Evolutionary conservation across 2,888 invertebrate species (phyloP), one percentile per base, ranked within the genome.

Genomic region (Dasypolia templi): DNA sequence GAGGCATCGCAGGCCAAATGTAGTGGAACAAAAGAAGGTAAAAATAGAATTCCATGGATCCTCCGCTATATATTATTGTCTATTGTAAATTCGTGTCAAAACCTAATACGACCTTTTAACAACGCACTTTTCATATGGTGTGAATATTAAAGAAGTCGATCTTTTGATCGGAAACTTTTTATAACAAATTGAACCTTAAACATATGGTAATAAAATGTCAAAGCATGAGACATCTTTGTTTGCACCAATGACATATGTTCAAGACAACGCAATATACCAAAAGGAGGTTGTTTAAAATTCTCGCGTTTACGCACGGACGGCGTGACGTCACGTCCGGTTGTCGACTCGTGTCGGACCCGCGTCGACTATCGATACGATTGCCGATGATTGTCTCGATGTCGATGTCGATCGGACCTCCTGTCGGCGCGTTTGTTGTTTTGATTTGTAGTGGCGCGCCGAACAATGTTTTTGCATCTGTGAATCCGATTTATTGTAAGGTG

Each of bases 281-380:
- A 94, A 93, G 91, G 89, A 92, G 94, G 92, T 95, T 95, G 95
- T 95, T 96, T 95, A 95, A 95, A 95, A 95, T 96, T 95, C 95
- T 94, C 92, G 91, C 90, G 93, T 94, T 94, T 94, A 95, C 94
- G 94, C 93, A 89, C 91, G 91, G 91, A 89, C 87, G 81, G 89
- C 75, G 83, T 94, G 94, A 95, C 95, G 95, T 95, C 95, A 96
- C 93, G 92, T 96, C 96, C 96, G 94, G 93, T 91, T 87, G 91
- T 87, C 89, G 87, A 89, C 88, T 89, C 89, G 87, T 89, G 90
- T 89, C 87, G 87, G 74, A 69, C 77, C 75, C 87, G 81, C 81
- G 89, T 59, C 78, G 78, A 85, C 88, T 90, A 91, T 92, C 91
- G 91, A 91, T 89, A 82, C 89, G 90, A 92, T 91, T 90, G 90